Percentiles rank a stretch among this genome's conserved stretches.
Conservation (phyloP, 2,797 vertebrate genomes). For the Salmo trutta region DNA sequence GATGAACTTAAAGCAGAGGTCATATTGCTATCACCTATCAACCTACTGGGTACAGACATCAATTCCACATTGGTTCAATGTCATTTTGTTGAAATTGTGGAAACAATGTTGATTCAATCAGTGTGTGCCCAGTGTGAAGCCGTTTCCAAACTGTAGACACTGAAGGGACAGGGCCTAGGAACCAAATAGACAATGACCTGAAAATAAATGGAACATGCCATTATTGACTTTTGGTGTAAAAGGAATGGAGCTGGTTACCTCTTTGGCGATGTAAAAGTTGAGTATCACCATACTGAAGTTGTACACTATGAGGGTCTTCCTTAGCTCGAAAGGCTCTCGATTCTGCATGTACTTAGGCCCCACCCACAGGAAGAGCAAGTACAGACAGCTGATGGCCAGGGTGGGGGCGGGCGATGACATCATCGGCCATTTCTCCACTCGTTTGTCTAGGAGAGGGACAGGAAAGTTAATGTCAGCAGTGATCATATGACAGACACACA, state of each 20-base stretch:
- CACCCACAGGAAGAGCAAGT: conserved; percentile 95
- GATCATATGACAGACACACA: neutral
- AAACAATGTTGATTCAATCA: too few relatives aligned
- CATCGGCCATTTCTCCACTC: conserved; percentile 94
- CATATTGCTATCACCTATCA: neutral
- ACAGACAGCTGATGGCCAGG: conserved; percentile 90
- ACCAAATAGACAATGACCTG: neutral
- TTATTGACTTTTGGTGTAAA: neutral
- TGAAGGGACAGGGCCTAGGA: neutral
- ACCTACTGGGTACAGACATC: too few relatives aligned
- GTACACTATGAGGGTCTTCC: conserved; percentile 91
- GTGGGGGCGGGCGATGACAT: conserved; percentile 94
- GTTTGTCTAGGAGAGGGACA: conserved; percentile 81
- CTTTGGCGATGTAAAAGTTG: conserved; percentile 99
- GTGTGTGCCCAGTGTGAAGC: neutral
- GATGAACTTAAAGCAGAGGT: neutral
- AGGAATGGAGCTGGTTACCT: conserved; percentile 72
- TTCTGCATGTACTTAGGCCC: conserved; percentile 96
- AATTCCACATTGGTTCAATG: too few relatives aligned
- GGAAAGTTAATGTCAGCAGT: neutral
- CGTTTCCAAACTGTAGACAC: neutral
- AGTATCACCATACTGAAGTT: conserved; percentile 99
- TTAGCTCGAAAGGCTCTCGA: conserved; percentile 89
- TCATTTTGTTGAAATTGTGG: too few relatives aligned
- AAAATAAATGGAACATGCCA: neutral